Percentiles rank a stretch among this genome's conserved stretches.
Evolutionary conservation across 2,113 vertebrate species (phyloP).

Genomic region (Sterna hirundo): DNA sequence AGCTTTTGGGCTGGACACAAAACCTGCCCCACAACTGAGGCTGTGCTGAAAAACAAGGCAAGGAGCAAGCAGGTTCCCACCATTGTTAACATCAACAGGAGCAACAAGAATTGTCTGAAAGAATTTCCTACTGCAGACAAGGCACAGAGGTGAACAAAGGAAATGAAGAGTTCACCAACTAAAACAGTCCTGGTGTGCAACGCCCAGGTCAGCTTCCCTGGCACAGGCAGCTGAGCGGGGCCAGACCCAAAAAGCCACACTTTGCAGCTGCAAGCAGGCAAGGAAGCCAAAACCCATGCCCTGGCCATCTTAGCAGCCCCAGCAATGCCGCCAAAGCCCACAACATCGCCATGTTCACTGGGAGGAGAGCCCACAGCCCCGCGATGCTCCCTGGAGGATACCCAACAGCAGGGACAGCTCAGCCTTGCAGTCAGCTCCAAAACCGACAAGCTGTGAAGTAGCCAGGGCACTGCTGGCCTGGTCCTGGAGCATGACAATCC

Average conservation of each 20-base stretch:
- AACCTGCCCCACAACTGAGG: fast-evolving
- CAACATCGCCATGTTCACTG: fast-evolving
- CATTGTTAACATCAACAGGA: conserved; percentile 7
- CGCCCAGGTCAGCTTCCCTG: not conserved
- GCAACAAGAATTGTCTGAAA: not conserved
- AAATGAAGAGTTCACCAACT: not conserved
- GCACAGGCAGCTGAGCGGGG: not conserved
- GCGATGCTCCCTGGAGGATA: fast-evolving
- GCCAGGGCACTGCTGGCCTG: not conserved
- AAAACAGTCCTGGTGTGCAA: not conserved
- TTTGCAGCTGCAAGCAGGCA: not conserved
- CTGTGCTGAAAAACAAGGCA: not conserved
- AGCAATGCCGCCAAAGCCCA: not conserved
- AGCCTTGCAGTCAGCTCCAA: not conserved
- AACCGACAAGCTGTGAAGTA: not conserved
- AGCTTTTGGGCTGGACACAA: not conserved
- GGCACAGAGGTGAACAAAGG: not conserved
- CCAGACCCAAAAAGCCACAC: not conserved
- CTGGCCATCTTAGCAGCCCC: not conserved
- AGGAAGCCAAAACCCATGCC: not conserved
- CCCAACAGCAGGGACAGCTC: not conserved
- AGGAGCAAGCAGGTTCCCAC: conserved; percentile 21
- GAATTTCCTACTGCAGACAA: conserved; percentile 22
- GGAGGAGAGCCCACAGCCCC: fast-evolving
- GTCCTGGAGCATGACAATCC: fast-evolving